These are phyloP conservation scores for Gonatopus flavifemur DNA, from an alignment of 1,140 invertebrate species.

Conservation along the genomic window DNA sequence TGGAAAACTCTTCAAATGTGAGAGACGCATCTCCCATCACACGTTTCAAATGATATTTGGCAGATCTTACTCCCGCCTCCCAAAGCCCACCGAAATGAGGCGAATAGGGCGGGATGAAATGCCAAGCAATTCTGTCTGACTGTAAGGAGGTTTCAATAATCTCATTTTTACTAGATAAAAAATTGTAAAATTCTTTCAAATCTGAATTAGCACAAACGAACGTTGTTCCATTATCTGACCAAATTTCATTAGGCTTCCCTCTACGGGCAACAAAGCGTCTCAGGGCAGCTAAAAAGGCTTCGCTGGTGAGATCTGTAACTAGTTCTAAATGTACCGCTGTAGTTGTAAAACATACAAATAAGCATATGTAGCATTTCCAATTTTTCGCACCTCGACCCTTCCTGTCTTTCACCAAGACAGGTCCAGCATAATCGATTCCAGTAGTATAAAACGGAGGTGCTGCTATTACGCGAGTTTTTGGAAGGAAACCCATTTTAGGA, in stretches of 20 bases:
- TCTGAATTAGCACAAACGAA: not conserved
- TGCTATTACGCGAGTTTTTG: not conserved
- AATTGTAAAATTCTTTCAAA: not conserved
- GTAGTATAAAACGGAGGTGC: not conserved
- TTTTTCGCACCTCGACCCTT: not conserved
- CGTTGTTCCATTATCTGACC: conserved; percentile 43
- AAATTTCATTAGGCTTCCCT: conserved; percentile 21
- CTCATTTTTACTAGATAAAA: not conserved
- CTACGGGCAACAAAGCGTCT: conserved; percentile 32
- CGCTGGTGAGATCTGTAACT: not conserved
- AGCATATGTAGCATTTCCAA: not conserved
- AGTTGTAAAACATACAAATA: not conserved
- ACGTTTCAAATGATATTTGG: not conserved
- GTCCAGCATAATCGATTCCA: not conserved
- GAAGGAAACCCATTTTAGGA: not conserved
- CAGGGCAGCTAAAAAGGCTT: not conserved
- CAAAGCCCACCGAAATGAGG: not conserved
- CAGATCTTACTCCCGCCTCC: not conserved
- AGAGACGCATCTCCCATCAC: not conserved
- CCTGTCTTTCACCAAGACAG: not conserved
- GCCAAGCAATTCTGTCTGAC: not conserved
- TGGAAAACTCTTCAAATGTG: not conserved
- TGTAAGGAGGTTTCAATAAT: not conserved
- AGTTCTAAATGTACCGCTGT: not conserved
- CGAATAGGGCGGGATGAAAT: conserved; percentile 24